Evolutionary conservation across 2,888 invertebrate genomes (phyloP).

Genomic region (Exephanes ischioxanthus): DNA sequence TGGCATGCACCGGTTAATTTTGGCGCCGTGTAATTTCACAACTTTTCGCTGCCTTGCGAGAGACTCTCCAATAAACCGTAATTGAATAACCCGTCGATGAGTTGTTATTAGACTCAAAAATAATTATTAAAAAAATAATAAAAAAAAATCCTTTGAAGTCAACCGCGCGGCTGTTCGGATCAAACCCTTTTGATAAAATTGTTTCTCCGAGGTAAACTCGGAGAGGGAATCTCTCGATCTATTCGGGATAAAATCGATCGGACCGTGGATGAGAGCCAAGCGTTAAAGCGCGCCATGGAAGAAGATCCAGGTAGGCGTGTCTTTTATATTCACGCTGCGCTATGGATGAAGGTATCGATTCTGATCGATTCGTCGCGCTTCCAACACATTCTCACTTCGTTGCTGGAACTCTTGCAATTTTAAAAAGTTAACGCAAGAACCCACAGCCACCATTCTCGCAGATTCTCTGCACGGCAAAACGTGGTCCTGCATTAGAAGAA

Average conservation of each 20-base stretch:
- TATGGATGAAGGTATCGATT: constrained; percentile 9
- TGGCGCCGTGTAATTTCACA: constrained; percentile 75
- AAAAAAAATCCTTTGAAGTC: constrained; percentile 5
- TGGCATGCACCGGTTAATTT: constrained; percentile 56
- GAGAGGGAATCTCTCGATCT: constrained; percentile 15
- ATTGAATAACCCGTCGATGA: constrained; percentile 33
- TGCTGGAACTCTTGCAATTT: not conserved
- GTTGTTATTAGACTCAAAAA: constrained; percentile 37
- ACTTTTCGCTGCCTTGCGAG: constrained; percentile 15
- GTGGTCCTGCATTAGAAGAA: too few species aligned
- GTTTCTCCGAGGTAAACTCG: constrained; percentile 11
- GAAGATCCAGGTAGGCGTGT: constrained; percentile 34
- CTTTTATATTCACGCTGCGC: constrained; percentile 20
- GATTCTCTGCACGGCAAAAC: not conserved
- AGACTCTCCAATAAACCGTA: constrained; percentile 17
- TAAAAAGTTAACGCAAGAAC: not conserved
- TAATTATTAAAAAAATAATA: not conserved
- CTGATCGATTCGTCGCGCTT: constrained; percentile 18
- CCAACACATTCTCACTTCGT: not conserved
- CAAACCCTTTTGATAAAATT: constrained; percentile 25
- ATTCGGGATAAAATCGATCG: constrained; percentile 43
- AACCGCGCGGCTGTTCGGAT: not conserved
- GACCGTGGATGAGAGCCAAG: not conserved
- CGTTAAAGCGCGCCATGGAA: not conserved
- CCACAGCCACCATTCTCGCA: not conserved